Evolutionary conservation across 1,140 invertebrate genomes (phyloP), one percentile per base, ranked within the genome.

Genomic region (Halesus radiatus): DNA sequence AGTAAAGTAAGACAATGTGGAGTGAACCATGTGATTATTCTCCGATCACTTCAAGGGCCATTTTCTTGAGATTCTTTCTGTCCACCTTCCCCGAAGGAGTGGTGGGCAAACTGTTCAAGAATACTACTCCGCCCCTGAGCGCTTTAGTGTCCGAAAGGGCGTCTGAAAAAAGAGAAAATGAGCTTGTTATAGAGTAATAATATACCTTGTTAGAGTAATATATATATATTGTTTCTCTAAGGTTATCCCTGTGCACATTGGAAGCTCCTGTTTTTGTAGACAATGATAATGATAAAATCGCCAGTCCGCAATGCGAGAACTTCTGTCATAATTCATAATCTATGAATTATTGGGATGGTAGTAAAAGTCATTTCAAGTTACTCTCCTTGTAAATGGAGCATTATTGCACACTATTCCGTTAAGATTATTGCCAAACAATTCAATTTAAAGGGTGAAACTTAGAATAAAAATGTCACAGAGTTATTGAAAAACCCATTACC

Each of bases 51-150:
- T 20, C 10, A 13, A 60, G 23, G 13, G 58, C 20, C 80, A 80
- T 32, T 53, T 62, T 23, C 15, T 73, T 80, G 8, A 82, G 50
- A 45, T 22, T 29, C 75, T 78, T 82, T 54, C 78, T 60, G 23
- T 82, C 58, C 20, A 80, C 26, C 73, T 82, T 82, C 18, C 76
- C 81, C 6, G 81, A 82, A 52, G 45, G 74, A 8, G 81, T 82
- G 10, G 23, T 3, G 0, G 81, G 81, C 53, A 82, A 26, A 22
- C 70, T 50, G 15, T 82, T 74, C 23, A 82, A 20, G 23, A 82
- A 82, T 4, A 78, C 74, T 7, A 82, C 81, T 18, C 81, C 81
- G 15, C 74, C 81, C 74, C 81, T 58, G 8, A 82, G 56, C 15
- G 64, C 68, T 66, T 80, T 82, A n/a, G 29, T 29, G 32, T 82